phyloP scores from a whole-genome alignment of 2,113 vertebrate species.

The Paedocypris sp. region DNA sequence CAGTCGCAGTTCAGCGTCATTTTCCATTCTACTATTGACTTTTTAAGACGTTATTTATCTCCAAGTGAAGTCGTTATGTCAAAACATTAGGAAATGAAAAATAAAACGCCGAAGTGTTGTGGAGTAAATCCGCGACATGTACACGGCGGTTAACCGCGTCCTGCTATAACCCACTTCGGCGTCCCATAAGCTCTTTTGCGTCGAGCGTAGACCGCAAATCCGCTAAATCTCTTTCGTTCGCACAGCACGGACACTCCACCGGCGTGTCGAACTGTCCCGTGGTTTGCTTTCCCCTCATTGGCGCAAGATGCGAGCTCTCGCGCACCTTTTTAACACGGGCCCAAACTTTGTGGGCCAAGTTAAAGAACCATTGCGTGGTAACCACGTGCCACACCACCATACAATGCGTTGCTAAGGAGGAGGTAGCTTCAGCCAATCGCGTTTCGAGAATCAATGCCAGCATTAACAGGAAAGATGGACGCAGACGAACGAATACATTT shows the following conservation, averaged over 20 bases:
- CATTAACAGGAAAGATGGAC: too few species aligned
- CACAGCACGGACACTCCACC: too few species aligned
- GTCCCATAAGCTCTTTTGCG: not conserved
- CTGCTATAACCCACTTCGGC: not conserved
- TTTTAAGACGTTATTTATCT: not conserved
- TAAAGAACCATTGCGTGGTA: conserved; percentile 37
- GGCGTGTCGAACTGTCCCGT: not conserved
- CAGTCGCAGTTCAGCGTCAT: not conserved
- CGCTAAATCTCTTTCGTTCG: not conserved
- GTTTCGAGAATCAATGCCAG: not conserved
- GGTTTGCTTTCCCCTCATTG: not conserved
- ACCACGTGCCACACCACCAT: conserved; percentile 22
- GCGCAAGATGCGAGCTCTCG: not conserved
- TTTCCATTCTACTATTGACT: conserved; percentile 1
- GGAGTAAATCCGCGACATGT: not conserved
- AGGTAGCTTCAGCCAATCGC: conserved; percentile 31
- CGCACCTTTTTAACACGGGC: not conserved
- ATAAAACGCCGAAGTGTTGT: too few species aligned
- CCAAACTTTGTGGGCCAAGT: conserved; percentile 17
- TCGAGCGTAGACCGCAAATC: not conserved
- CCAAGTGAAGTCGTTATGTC: not conserved
- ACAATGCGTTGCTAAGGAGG: conserved; percentile 34
- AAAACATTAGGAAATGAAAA: not conserved
- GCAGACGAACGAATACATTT: too few species aligned
- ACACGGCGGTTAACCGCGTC: not conserved